phyloP scores from a whole-genome alignment of 1,140 invertebrate genomes.

The Cataglyphis hispanica region DNA sequence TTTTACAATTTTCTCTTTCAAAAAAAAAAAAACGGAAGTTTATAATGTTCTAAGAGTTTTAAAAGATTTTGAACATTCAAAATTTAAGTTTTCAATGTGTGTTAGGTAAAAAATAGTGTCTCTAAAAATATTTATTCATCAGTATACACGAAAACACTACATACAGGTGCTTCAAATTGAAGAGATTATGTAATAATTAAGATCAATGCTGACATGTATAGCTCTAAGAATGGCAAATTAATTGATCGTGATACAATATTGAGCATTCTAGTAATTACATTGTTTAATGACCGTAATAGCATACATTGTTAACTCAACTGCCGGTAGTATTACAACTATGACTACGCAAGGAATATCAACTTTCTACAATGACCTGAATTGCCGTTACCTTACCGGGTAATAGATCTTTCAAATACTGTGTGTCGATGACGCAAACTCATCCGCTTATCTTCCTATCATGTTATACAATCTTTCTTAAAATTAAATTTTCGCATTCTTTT shows the following conservation, averaged over 20 bases:
- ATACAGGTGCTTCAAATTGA: not conserved
- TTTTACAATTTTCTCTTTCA: conserved; percentile 26
- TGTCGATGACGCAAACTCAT: conserved; percentile 58
- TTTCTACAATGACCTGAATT: conserved; percentile 63
- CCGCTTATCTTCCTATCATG: conserved; percentile 30
- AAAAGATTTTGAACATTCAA: not conserved
- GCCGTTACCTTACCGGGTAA: conserved; percentile 46
- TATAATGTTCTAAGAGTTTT: not conserved
- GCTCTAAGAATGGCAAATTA: conserved; percentile 17
- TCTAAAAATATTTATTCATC: not conserved
- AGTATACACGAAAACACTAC: not conserved
- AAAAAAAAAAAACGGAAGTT: conserved; percentile 18
- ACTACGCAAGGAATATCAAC: conserved; percentile 60
- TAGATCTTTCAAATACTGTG: conserved; percentile 64
- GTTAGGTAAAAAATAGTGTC: not conserved
- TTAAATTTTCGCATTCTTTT: not conserved
- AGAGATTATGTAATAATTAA: conserved; percentile 18
- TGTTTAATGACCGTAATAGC: conserved; percentile 45
- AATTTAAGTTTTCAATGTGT: not conserved
- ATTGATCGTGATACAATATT: conserved; percentile 50
- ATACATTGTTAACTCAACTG: conserved; percentile 48
- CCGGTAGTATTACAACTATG: conserved; percentile 48
- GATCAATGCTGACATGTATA: not conserved
- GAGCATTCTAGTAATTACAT: conserved; percentile 40
- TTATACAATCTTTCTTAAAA: conserved; percentile 22